Evolutionary conservation across 2,113 vertebrate species (phyloP), one percentile per base, ranked within the genome.

Genomic region (Oncorhynchus tshawytscha): DNA sequence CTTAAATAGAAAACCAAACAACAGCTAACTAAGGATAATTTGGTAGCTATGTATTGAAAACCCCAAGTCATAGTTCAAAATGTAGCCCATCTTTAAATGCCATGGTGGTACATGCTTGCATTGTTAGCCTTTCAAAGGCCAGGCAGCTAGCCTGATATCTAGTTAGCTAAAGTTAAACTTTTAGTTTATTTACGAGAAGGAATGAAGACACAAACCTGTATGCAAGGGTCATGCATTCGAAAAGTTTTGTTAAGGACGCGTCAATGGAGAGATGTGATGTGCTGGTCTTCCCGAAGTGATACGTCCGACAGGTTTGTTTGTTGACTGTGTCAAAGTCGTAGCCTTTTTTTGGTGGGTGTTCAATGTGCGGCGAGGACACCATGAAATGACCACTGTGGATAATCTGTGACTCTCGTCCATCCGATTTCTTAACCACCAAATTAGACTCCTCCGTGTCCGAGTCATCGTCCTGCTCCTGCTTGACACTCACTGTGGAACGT

Each of bases 311-410:
- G 60, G 97, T 98, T 90, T 98, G 96, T 85, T 96, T 95, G 91
- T 99, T 96, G 76, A 99, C 97, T 69, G 97, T 98, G 88, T 99
- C 97, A 93, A 99, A 99, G 90, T 99, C 97, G 89, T 99, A 98
- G 79, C 97, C 96, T 81, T 97, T 97, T 92, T 97, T 97, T 78
- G 97, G 96, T 65, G 96, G 95, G 92, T 98, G 96, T 85, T 99
- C 97, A 87, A 93, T 93, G 90, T 99, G 97, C 9, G 96, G 97
- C 67, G 96, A 95, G 0, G 97, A 99, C 82, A 99, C 95, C 97
- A 98, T 99, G 88, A 99, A 99, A 93, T 99, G 97, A 72, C 97
- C 97, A 86, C 97, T 98, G 93, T 99, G 97, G 90, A 99, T 99
- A 88, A 98, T 96, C 88, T 97, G 96, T 1, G 91, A 83, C 74